Base-by-base conservation (phyloP, 30 jellyfish, hydroid and myxozoan genomes). In the Hydractinia echinata region DNA sequence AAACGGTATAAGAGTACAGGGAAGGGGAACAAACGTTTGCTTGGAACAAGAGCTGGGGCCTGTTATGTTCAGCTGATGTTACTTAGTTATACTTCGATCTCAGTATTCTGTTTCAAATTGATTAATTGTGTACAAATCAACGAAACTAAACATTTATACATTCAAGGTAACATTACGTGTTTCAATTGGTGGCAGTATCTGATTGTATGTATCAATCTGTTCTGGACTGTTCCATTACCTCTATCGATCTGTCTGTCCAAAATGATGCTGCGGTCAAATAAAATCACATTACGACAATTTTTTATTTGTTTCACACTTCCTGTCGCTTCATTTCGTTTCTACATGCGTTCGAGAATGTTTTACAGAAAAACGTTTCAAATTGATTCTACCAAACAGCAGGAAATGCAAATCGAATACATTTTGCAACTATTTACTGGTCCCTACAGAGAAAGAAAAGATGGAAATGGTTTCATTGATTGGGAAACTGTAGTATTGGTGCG, bases 81-180 rank as follows among this genome's bases (percentile, higher is more conserved):
- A 39, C 64, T 84, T 16, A 77, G 80, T 13, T 84, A 73, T 76
- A 82, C 79, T 5, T 66, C 55, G 1, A 51, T 44, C 48, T 55
- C 86, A 64, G 64, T 48, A 78, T 49, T 83, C 10, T 67, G 51
- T 5, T 64, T 74, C 52, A 54, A 44, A 15, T 52, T 76, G 66
- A 8, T 84, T 15, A 51, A 76, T 19, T 84, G 92, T 67, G 76
- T 76, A 16, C 39, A 30, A 9, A 54, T 72, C 70, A 67, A 52
- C 5, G 76, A 53, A 21, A 52, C 48, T 44, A 30, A 61, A 20
- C 51, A 54, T 4, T 67, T 84, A 61, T 84, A 54, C 87, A 30
- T 84, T 8, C 92, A 84, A 76, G 92, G 86, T 56, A 56, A 39
- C 73, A 77, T 84, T 48, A 18, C 52, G 5, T 84, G 92, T 54